Base-by-base conservation (phyloP, 2,888 invertebrate genomes). In the Drosophila merina region DNA sequence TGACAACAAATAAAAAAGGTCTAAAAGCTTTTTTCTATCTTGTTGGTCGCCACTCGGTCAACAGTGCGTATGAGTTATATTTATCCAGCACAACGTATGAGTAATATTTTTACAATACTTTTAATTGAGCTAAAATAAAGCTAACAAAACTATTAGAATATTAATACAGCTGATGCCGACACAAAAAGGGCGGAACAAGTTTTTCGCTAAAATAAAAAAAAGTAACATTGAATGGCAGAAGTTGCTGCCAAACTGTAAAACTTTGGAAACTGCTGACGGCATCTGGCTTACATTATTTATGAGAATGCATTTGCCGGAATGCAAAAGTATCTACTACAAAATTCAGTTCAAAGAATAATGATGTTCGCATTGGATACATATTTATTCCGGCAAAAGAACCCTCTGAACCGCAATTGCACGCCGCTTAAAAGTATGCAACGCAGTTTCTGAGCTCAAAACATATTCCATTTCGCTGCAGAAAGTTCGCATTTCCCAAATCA, bases 241-340 rank as follows among this genome's bases (percentile, higher is more conserved):
- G 36, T 12, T 36, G n/a, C 4, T 36, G n/a, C 1, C 36, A 33
- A 36, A n/a, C 36, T 6, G 36, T n/a, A 36, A 36, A 36, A 36
- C 36, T 36, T 36, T 20, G 3, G 14, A 42, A 42, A 42, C 9
- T 42, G 12, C 20, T 20, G 40, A 7, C 9, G 12, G 40, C 36
- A 36, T 36, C 40, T 42, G 40, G 20, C 40, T 9, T 42, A 9
- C 20, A 42, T 42, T 42, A 42, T 42, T 42, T 42, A 42, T 42
- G 40, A 42, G 12, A 36, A n/a, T 36, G 36, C 12, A 6, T 40
- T 14, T 7, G 8, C 8, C 4, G 20, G 40, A 42, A 8, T 4
- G 40, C 38, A 42, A 20, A 20, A 42, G 20, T 42, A 42, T 8
- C 20, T 20, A 14, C 40, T 42, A 20, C 40, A 7, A 1, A 5